Evolutionary conservation across 2,797 vertebrate species (phyloP).

Genomic region (Selene dorsalis): DNA sequence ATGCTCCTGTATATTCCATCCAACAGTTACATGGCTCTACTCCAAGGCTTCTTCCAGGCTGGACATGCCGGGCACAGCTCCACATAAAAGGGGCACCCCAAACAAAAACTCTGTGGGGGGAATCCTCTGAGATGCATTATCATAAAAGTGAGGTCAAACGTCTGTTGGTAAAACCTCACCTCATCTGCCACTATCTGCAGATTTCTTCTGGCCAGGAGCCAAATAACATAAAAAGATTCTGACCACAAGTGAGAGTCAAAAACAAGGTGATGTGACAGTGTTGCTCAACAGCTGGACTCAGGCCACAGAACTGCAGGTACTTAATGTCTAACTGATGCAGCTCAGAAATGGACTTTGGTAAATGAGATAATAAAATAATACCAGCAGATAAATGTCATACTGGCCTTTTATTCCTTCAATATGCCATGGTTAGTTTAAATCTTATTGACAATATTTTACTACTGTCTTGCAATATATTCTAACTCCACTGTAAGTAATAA

Average conservation of each 20-base stretch:
- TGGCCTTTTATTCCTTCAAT: not conserved
- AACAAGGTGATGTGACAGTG: not conserved
- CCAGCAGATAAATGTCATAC: not conserved
- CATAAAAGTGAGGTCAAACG: not conserved
- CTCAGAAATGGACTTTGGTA: conserved; percentile 65
- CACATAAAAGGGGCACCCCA: not conserved
- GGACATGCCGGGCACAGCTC: too few species aligned
- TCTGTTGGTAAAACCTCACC: not conserved
- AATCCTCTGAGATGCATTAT: not conserved
- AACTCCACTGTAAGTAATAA: too few species aligned
- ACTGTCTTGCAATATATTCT: not conserved
- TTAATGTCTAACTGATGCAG: conserved; percentile 40
- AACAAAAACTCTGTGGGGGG: not conserved
- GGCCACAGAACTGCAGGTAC: not conserved
- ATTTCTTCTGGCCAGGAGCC: not conserved
- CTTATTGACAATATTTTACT: not conserved
- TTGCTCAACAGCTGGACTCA: not conserved
- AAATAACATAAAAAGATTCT: too few species aligned
- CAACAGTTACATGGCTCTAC: too few species aligned
- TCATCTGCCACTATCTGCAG: too few species aligned
- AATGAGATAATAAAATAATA: not conserved
- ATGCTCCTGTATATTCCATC: too few species aligned
- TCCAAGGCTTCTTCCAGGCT: not conserved
- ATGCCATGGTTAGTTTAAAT: not conserved
- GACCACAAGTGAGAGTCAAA: not conserved